These are phyloP conservation scores for Phoebastria nigripes DNA, from an alignment of 2,797 vertebrate species.

Conservation along the genomic window DNA sequence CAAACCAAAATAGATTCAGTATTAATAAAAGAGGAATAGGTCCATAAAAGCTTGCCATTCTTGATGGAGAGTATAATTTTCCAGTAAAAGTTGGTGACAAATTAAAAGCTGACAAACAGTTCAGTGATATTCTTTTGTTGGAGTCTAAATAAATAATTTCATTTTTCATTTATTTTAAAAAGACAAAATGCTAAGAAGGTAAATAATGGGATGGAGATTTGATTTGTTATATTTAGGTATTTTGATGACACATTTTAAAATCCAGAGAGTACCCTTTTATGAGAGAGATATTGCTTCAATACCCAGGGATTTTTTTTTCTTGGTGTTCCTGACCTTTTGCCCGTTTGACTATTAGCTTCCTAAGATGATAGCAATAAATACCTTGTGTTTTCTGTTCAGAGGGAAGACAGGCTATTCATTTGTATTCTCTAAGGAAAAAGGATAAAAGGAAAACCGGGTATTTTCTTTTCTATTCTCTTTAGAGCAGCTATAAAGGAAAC, in stretches of 20 bases:
- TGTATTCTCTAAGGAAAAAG: constrained; percentile 54
- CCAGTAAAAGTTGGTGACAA: background rate
- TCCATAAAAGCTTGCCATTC: background rate
- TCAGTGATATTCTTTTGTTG: background rate
- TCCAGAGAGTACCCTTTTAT: constrained; percentile 22
- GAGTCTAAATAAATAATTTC: background rate
- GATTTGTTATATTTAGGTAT: background rate
- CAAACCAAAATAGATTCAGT: background rate
- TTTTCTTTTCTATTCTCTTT: constrained; percentile 67
- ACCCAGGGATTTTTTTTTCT: constrained; percentile 40
- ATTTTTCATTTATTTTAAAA: background rate
- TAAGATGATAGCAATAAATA: constrained; percentile 65
- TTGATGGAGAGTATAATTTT: constrained; percentile 9
- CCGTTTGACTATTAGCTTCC: constrained; percentile 41
- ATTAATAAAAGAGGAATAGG: background rate
- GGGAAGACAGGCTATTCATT: constrained; percentile 55
- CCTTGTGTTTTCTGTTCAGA: constrained; percentile 36
- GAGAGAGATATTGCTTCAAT: constrained; percentile 36
- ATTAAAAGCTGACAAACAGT: constrained; percentile 3
- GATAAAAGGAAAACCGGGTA: constrained; percentile 50
- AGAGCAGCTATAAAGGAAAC: constrained; percentile 65
- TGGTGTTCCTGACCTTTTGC: constrained; percentile 58
- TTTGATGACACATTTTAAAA: constrained; percentile 2
- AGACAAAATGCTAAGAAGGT: background rate
- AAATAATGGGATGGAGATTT: background rate